These are phyloP conservation scores for Maconellicoccus hirsutus DNA, from an alignment of 1,140 invertebrate genomes.

Conservation along the genomic window DNA sequence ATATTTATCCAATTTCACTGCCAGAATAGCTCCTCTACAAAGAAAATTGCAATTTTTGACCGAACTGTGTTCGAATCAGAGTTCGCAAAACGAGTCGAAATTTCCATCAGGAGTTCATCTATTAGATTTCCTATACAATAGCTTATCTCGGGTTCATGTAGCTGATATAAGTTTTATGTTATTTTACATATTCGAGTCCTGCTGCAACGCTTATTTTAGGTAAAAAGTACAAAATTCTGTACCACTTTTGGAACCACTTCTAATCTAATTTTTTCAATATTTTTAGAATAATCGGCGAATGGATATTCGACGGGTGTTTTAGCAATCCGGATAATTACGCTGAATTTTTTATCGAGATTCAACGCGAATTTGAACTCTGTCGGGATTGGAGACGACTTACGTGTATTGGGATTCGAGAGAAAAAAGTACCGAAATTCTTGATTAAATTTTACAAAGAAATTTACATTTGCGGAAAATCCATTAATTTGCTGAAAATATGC, in stretches of 20 bases:
- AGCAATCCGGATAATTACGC: not conserved
- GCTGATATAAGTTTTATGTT: not conserved
- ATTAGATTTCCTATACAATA: not conserved
- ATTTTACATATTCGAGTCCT: not conserved
- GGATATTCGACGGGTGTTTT: slow-evolving; percentile 13
- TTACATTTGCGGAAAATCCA: not conserved
- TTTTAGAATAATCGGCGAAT: not conserved
- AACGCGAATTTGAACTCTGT: not conserved
- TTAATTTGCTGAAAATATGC: slow-evolving; percentile 15
- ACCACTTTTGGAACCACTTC: too few species aligned
- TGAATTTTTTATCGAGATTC: slow-evolving; percentile 15
- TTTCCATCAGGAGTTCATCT: not conserved
- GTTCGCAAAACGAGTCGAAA: not conserved
- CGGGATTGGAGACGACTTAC: not conserved
- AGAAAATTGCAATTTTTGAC: not conserved
- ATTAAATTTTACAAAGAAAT: slow-evolving; percentile 12
- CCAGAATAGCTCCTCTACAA: not conserved
- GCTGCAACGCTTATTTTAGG: slow-evolving; percentile 1
- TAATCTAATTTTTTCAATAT: not conserved
- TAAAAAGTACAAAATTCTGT: not conserved
- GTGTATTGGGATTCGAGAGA: not conserved
- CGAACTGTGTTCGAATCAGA: not conserved
- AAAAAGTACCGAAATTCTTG: not conserved
- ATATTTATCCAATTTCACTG: not conserved
- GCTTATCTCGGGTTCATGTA: not conserved